Percentiles rank a stretch among this genome's conserved stretches.
phyloP scores from a whole-genome alignment of 2,888 invertebrate genomes.

The Stratiomys singularior region DNA sequence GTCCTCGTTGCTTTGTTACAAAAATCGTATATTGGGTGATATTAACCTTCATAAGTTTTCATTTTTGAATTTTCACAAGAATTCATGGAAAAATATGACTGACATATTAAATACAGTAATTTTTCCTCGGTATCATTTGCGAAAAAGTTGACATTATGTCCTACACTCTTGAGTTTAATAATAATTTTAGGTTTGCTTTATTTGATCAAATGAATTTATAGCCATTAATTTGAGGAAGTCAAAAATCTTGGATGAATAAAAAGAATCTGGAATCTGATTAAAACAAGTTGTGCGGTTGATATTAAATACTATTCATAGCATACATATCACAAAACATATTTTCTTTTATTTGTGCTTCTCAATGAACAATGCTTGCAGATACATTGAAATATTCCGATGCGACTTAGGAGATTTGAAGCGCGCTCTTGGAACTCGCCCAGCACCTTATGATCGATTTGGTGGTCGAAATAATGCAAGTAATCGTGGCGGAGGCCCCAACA shows the following conservation, averaged over 20 bases:
- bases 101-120: no score
- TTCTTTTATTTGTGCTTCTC: neutral
- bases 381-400: conserved; percentile 97
- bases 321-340: neutral
- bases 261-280: neutral
- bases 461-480: conserved; percentile 56
- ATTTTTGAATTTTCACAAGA: no score
- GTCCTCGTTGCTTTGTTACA: no score
- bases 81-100: no score
- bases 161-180: no score
- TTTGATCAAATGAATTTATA: conserved; percentile 11
- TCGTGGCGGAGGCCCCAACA: conserved; percentile 48
- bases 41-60: no score
- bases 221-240: neutral
- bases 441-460: conserved; percentile 63
- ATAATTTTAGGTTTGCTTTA: neutral
- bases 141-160: no score
- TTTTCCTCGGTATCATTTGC: no score
- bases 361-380: conserved; percentile 70
- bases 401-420: conserved; percentile 86
- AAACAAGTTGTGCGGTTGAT: neutral
- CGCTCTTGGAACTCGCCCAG: conserved; percentile 60
- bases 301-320: neutral
- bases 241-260: neutral
- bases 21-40: no score